A percentile compares a stretch with the other conserved stretches of the same genome.
Evolutionary conservation across 2,797 vertebrate species (phyloP).

Genomic region (Anas flavirostris): DNA sequence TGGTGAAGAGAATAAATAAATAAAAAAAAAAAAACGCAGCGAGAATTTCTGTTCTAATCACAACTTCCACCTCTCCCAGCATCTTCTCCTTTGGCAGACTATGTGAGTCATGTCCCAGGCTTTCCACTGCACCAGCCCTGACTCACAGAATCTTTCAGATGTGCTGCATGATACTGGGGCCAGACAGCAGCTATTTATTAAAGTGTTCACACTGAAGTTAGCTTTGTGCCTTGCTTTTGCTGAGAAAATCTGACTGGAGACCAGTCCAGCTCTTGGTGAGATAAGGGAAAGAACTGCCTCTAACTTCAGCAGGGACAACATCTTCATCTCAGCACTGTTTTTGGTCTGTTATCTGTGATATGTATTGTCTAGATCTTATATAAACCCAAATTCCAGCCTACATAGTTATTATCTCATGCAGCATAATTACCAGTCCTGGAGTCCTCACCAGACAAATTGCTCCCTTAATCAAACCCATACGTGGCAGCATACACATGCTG

Average conservation of each 20-base stretch:
- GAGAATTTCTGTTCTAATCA: not conserved
- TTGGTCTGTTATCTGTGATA: accelerated
- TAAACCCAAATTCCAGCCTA: not conserved
- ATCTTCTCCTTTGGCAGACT: not conserved
- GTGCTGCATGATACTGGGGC: not conserved
- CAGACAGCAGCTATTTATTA: not conserved
- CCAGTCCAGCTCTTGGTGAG: not conserved
- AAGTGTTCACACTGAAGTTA: conserved; percentile 42
- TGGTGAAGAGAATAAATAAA: not conserved
- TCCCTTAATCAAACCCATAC: not conserved
- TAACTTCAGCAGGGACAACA: not conserved
- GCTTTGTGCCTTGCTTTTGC: not conserved
- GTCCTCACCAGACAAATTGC: not conserved
- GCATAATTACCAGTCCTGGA: not conserved
- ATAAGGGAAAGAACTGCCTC: not conserved
- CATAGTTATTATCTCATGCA: not conserved
- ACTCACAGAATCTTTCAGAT: not conserved
- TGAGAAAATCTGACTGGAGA: conserved; percentile 2
- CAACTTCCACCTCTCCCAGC: accelerated
- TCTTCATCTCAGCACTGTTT: not conserved
- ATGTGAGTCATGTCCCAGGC: not conserved
- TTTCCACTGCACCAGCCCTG: not conserved
- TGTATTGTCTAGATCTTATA: not conserved
- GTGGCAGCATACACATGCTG: not conserved
- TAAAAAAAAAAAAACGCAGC: not conserved